Conservation (phyloP, 1,140 invertebrate species). For the Periplaneta americana region DNA sequence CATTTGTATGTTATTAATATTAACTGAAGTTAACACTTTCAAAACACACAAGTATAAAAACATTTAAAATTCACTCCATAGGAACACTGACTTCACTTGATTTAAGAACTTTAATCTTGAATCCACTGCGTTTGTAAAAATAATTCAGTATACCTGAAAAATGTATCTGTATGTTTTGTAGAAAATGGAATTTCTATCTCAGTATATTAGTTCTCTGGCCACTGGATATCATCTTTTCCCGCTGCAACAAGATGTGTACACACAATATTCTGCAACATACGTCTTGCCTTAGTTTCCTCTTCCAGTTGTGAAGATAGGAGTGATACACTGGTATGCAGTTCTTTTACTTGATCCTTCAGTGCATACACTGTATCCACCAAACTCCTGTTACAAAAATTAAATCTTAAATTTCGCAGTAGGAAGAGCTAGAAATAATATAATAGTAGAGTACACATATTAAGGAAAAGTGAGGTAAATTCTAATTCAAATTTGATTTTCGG, state of each 20-base stretch:
- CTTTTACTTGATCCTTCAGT: slow-evolving; percentile 55
- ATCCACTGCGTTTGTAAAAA: neutral
- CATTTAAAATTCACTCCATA: neutral
- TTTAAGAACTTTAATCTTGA: neutral
- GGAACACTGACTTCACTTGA: neutral
- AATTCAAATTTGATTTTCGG: neutral
- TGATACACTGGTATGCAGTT: slow-evolving; percentile 46
- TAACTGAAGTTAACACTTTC: too few relatives aligned
- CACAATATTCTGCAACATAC: slow-evolving; percentile 33
- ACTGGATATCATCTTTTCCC: slow-evolving; percentile 11
- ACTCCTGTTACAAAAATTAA: slow-evolving; percentile 43
- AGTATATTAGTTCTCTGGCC: slow-evolving; percentile 13
- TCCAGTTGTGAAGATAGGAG: slow-evolving; percentile 41
- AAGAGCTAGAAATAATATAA: neutral
- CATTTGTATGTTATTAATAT: neutral
- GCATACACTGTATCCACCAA: slow-evolving; percentile 64
- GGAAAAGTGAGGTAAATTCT: neutral
- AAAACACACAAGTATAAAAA: neutral
- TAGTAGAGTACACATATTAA: neutral
- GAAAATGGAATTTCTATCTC: neutral
- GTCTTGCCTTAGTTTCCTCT: slow-evolving; percentile 42
- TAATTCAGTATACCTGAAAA: neutral
- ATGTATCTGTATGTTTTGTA: neutral
- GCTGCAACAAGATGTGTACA: slow-evolving; percentile 15
- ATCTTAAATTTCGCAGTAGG: too few relatives aligned